phyloP scores from a whole-genome alignment of 2,113 vertebrate genomes.

The Xerus inauris region DNA sequence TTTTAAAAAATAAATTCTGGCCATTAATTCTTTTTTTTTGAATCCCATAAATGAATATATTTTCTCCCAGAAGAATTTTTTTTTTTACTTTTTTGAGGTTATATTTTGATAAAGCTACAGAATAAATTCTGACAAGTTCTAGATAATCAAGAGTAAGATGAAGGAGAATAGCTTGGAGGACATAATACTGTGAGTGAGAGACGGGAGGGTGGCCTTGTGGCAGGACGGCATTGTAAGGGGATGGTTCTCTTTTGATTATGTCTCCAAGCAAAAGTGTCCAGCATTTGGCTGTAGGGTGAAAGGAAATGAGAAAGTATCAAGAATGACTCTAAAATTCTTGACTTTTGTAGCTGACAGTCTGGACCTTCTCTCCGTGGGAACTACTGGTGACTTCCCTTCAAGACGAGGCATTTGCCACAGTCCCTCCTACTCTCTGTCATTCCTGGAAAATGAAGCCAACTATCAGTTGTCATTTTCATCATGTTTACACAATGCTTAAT shows the following conservation, averaged over 20 bases:
- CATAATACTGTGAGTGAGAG: neutral
- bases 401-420: neutral
- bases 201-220: rapidly evolving
- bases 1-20: neutral
- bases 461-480: neutral
- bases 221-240: neutral
- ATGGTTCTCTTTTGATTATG: neutral
- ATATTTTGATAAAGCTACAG: neutral
- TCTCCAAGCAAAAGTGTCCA: neutral
- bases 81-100: neutral
- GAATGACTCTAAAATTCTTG: neutral
- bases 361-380: neutral
- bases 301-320: neutral
- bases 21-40: neutral
- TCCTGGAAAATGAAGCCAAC: neutral
- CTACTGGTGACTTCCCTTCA: neutral
- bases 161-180: neutral
- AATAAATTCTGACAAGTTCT: neutral
- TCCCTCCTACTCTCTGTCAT: neutral
- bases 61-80: neutral
- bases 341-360: neutral
- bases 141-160: neutral
- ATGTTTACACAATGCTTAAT: neutral
- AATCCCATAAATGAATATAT: neutral
- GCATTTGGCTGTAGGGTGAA: neutral